Evolutionary conservation across 1,140 invertebrate species (phyloP).

Genomic region (Pseudomyrmex dendroicus): DNA sequence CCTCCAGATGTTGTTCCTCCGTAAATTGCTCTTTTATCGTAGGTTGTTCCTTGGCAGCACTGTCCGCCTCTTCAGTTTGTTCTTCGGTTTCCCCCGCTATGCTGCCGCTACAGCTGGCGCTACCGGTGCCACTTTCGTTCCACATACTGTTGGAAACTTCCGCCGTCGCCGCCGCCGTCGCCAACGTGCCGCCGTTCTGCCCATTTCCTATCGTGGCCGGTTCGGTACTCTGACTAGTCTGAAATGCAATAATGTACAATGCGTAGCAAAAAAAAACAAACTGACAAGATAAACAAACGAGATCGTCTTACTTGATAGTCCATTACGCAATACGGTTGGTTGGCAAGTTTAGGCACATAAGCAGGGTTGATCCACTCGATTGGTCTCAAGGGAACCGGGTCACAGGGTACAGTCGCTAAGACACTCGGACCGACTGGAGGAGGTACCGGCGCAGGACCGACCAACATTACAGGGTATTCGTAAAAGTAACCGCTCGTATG

Average conservation of each 20-base stretch:
- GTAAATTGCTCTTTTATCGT: slow-evolving; percentile 31
- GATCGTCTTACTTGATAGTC: slow-evolving; percentile 78
- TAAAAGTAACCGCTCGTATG: slow-evolving; percentile 82
- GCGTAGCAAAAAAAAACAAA: background rate
- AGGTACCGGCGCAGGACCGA: slow-evolving; percentile 79
- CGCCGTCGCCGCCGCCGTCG: slow-evolving; percentile 53
- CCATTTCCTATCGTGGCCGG: slow-evolving; percentile 73
- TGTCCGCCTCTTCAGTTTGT: slow-evolving; percentile 21
- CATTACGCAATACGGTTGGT: slow-evolving; percentile 80
- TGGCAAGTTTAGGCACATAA: slow-evolving; percentile 80
- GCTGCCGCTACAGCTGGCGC: slow-evolving; percentile 73
- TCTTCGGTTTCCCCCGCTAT: slow-evolving; percentile 70
- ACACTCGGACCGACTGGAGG: slow-evolving; percentile 78
- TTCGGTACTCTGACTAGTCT: slow-evolving; percentile 76
- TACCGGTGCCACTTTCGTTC: slow-evolving; percentile 75
- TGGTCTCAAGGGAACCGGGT: slow-evolving; percentile 83
- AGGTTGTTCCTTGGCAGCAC: slow-evolving; percentile 46
- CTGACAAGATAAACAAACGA: background rate
- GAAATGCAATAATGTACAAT: slow-evolving; percentile 12
- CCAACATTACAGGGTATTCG: slow-evolving; percentile 83
- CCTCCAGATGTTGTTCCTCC: slow-evolving; percentile 65
- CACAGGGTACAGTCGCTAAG: slow-evolving; percentile 82
- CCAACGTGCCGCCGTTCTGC: slow-evolving; percentile 59
- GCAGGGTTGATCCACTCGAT: slow-evolving; percentile 85
- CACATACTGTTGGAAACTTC: slow-evolving; percentile 71